Base-by-base conservation (phyloP, 2,888 invertebrate genomes). In the Clostera curtula region DNA sequence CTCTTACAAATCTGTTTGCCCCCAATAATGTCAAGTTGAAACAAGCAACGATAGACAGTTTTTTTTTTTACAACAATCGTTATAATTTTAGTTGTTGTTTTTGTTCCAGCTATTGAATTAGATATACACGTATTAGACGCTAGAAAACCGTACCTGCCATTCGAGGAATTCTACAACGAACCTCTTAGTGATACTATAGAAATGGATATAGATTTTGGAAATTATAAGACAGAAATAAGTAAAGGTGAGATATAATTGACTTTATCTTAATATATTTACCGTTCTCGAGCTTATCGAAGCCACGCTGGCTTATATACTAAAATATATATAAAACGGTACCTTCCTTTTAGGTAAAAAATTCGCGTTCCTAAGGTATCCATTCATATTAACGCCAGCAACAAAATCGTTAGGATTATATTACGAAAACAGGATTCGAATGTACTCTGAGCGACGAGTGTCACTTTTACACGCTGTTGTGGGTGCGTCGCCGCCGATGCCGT, bases 361-460 rank as follows among this genome's bases (percentile, higher is more conserved):
- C 76, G 92, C 95, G 53, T 97, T 96, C 76, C 92, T 97, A 87
- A 88, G 91, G 54, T 94, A 95, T 62, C 91, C 95, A 21, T 97
- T 96, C 74, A 92, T 97, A 42, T 76, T 97, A 38, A 96, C 95
- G 14, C 93, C 96, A 6, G 94, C 96, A 5, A 95, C 95, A 4
- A 97, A 97, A 80, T 93, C 94, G 2, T 87, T 95, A 45, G 95
- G 95, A 0, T 82, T 97, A 39, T 97, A 96, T 79, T 96, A 93
- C 66, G 97, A 97, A 76, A 97, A 96, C 73, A 88, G 96, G 30
- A 95, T 97, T 69, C 88, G 96, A 29, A 97, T 97, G 97, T 94
- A 94, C 72, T 93, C 93, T 36, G 96, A 97, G 75, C 85, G 97
- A 24, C 87, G 96, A 43, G 90, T 93, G 59, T 95, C 95, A 54